phyloP scores from a whole-genome alignment of 1,140 invertebrate genomes.

The Hyposmocoma kahamanoa region DNA sequence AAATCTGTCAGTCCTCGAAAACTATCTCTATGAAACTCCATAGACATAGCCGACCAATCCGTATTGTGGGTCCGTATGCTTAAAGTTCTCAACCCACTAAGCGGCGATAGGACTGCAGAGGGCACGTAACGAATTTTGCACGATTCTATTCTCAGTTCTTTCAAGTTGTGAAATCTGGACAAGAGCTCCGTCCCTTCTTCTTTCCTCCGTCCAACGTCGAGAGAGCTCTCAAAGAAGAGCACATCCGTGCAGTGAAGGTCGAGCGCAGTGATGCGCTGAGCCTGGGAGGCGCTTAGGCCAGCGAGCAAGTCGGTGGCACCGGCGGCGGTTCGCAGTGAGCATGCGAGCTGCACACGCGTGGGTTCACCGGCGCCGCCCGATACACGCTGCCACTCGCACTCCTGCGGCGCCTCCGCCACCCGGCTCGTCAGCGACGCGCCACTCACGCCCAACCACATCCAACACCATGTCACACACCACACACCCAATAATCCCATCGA shows the following conservation, averaged over 20 bases:
- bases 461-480: conserved; percentile 49
- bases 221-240: conserved; percentile 84
- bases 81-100: conserved; percentile 80
- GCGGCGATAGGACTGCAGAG: conserved; percentile 78
- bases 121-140: conserved; percentile 88
- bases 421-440: conserved; percentile 61
- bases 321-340: conserved; percentile 81
- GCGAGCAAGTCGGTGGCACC: conserved; percentile 80
- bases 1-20: conserved; percentile 81
- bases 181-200: conserved; percentile 79
- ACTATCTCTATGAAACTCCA: conserved; percentile 83
- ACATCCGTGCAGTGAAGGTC: conserved; percentile 86
- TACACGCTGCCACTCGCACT: conserved; percentile 80
- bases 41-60: conserved; percentile 86
- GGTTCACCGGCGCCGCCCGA: conserved; percentile 70
- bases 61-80: conserved; percentile 85
- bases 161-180: conserved; percentile 80
- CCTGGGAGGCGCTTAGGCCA: conserved; percentile 79
- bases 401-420: conserved; percentile 76
- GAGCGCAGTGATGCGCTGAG: conserved; percentile 81
- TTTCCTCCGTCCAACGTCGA: conserved; percentile 75
- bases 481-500: conserved; percentile 59
- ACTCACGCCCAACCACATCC: conserved; percentile 42
- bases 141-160: conserved; percentile 81
- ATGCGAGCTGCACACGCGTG: conserved; percentile 77